Evolutionary conservation across 2,797 vertebrate genomes (phyloP).

Genomic region (Leucoraja ocellata): DNA sequence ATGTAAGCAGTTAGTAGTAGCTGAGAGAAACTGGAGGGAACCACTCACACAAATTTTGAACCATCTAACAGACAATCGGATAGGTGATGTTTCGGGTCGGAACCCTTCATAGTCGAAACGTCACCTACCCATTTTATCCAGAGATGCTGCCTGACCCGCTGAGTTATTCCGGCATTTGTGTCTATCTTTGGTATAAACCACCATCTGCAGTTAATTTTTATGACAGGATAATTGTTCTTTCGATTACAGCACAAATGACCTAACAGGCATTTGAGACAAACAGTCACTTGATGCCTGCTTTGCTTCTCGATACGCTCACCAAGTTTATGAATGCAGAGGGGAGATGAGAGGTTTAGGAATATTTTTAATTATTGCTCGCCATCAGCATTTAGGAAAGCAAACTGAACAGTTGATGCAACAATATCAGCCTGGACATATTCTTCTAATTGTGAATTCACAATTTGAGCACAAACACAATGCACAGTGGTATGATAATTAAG

Average conservation of each 20-base stretch:
- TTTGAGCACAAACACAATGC: neutral
- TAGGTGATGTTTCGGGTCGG: too few species aligned
- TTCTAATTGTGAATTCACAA: constrained; percentile 39
- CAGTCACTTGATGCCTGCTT: neutral
- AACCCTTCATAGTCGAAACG: too few species aligned
- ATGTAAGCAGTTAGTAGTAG: neutral
- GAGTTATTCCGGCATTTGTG: too few species aligned
- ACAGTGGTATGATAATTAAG: constrained; percentile 77
- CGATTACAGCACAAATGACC: neutral
- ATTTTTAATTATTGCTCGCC: constrained; percentile 31
- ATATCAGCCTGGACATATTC: neutral
- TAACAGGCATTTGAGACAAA: neutral
- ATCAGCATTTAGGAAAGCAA: constrained; percentile 3
- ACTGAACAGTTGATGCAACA: neutral
- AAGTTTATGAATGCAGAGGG: neutral
- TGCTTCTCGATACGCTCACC: neutral
- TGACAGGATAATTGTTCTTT: neutral
- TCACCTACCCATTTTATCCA: too few species aligned
- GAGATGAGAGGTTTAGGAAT: neutral
- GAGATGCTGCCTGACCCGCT: too few species aligned
- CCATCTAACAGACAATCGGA: neutral
- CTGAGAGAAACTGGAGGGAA: neutral
- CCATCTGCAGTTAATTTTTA: too few species aligned
- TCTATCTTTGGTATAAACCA: too few species aligned
- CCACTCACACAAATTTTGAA: neutral